Evolutionary conservation across 2,797 vertebrate genomes (phyloP).

Genomic region (Tapirus indicus): DNA sequence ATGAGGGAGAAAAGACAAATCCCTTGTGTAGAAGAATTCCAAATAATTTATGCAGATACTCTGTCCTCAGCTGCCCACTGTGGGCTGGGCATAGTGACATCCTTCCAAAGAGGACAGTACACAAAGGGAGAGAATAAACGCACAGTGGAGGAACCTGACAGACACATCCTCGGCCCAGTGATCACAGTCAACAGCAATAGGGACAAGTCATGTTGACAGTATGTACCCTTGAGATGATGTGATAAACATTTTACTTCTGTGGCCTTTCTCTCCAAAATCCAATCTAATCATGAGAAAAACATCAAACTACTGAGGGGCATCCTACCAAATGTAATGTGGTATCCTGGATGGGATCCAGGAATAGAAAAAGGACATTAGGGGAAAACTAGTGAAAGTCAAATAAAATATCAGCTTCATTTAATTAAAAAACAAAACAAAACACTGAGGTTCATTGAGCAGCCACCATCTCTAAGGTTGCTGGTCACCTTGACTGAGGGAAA

Average conservation of each 20-base stretch:
- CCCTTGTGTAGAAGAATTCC: not conserved
- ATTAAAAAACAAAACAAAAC: not conserved
- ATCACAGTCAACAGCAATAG: not conserved
- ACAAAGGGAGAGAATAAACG: not conserved
- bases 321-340: not conserved
- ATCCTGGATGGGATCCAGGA: not conserved
- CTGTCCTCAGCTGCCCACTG: not conserved
- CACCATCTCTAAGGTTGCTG: not conserved
- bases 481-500: not conserved
- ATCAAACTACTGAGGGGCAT: not conserved
- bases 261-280: not conserved
- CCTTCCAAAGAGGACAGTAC: not conserved
- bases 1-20: not conserved
- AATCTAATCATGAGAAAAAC: not conserved
- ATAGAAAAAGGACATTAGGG: not conserved
- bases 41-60: not conserved
- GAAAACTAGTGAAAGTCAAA: not conserved
- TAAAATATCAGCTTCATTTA: not conserved
- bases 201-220: not conserved
- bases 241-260: not conserved
- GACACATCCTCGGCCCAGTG: not conserved
- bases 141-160: not conserved
- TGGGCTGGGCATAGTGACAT: not conserved
- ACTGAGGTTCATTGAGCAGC: not conserved
- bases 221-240: not conserved